These are phyloP conservation scores for Phaonia tiefii DNA, from an alignment of 2,888 invertebrate species.

Conservation along the genomic window DNA sequence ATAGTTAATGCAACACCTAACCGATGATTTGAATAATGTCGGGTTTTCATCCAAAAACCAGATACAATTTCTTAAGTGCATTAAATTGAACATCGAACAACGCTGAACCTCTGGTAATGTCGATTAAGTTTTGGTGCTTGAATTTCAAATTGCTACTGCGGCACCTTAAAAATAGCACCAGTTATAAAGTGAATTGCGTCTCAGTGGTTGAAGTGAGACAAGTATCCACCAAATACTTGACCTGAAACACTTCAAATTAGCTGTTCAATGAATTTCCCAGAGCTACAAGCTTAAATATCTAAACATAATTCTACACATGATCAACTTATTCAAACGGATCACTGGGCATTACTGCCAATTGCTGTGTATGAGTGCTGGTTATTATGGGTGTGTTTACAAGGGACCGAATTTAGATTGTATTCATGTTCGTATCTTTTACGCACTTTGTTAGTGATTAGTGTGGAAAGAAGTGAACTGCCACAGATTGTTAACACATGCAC, in stretches of 20 bases:
- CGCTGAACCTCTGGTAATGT: too few species aligned
- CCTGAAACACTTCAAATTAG: background rate
- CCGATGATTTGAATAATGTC: too few species aligned
- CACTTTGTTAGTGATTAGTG: constrained; percentile 59
- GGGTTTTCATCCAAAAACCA: too few species aligned
- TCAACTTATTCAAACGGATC: constrained; percentile 6
- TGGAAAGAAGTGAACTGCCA: constrained; percentile 57
- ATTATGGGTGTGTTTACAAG: background rate
- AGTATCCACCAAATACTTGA: background rate
- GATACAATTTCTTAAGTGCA: too few species aligned
- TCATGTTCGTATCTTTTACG: constrained; percentile 16
- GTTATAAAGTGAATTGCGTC: background rate
- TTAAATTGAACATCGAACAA: too few species aligned
- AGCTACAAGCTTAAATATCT: background rate
- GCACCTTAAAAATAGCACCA: too few species aligned
- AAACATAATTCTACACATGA: background rate
- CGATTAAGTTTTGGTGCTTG: too few species aligned
- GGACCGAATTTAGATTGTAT: background rate
- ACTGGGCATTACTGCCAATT: constrained; percentile 13
- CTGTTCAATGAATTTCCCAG: constrained; percentile 28
- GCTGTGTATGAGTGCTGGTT: background rate
- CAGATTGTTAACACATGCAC: constrained; percentile 60
- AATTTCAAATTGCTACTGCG: too few species aligned
- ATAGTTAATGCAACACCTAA: too few species aligned
- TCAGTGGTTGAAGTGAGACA: background rate